A percentile compares a stretch with the other conserved stretches of the same genome.
Evolutionary conservation across 2,888 invertebrate genomes (phyloP).

Genomic region (Cheilosia impressa): DNA sequence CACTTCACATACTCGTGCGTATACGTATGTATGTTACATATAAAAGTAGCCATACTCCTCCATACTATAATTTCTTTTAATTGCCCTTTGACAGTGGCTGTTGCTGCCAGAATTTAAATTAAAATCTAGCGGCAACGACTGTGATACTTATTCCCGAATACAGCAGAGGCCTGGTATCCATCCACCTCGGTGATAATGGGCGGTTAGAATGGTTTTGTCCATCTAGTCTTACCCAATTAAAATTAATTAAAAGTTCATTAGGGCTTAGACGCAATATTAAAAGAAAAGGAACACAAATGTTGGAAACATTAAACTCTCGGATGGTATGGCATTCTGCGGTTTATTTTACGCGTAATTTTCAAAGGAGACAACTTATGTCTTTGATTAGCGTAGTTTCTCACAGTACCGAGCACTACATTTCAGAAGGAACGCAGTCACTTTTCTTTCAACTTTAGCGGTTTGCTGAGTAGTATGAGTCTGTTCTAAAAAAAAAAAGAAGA

Average conservation of each 20-base stretch:
- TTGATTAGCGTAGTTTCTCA: not conserved
- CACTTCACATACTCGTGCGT: slow-evolving; percentile 19
- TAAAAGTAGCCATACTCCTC: slow-evolving; percentile 19
- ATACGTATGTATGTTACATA: not conserved
- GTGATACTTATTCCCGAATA: slow-evolving; percentile 38
- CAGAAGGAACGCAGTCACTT: too few relatives aligned
- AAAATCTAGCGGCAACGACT: slow-evolving; percentile 55
- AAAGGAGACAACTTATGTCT: not conserved
- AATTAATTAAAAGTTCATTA: slow-evolving; percentile 71
- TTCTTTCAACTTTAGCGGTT: too few relatives aligned
- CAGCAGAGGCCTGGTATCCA: slow-evolving; percentile 13
- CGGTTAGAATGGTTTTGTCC: slow-evolving; percentile 55
- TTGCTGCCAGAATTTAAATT: slow-evolving; percentile 62
- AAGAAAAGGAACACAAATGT: slow-evolving; percentile 1
- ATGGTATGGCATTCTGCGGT: not conserved
- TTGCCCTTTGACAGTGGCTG: slow-evolving; percentile 68
- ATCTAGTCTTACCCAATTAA: slow-evolving; percentile 68
- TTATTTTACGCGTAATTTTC: slow-evolving; percentile 5
- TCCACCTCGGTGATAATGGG: slow-evolving; percentile 56
- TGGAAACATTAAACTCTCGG: slow-evolving; percentile 11
- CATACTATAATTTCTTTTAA: slow-evolving; percentile 63
- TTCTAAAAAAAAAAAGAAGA: too few relatives aligned
- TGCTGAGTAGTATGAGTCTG: too few relatives aligned
- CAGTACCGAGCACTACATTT: not conserved
- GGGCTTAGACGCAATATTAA: slow-evolving; percentile 30